Conservation (phyloP, 2,888 invertebrate species). For the Baronia brevicornis region DNA sequence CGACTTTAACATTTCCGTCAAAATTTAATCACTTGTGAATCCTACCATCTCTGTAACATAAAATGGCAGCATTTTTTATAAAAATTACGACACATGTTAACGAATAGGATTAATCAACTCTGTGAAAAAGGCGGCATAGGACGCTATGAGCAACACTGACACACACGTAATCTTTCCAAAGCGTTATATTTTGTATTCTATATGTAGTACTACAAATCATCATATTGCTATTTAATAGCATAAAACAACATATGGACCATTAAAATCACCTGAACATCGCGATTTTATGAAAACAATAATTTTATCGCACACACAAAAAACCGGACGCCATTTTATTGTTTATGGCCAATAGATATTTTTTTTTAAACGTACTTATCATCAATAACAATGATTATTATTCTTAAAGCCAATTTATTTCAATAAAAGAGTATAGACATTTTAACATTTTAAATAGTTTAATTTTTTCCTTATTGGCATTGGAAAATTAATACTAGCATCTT, state of each 20-base stretch:
- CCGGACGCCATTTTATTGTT: constrained; percentile 74
- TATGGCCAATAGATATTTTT: constrained; percentile 53
- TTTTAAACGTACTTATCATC: constrained; percentile 19
- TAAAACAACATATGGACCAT: constrained; percentile 21
- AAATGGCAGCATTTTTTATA: constrained; percentile 25
- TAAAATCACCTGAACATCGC: constrained; percentile 31
- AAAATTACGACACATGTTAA: constrained; percentile 31
- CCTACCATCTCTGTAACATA: constrained; percentile 31
- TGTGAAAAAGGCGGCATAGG: constrained; percentile 62
- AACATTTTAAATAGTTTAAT: too few species aligned
- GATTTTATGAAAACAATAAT: constrained; percentile 62
- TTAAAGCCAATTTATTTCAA: constrained; percentile 4
- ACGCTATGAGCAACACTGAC: constrained; percentile 62
- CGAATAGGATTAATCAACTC: constrained; percentile 49
- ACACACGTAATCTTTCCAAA: constrained; percentile 47
- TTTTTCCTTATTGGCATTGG: too few species aligned
- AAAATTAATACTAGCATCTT: too few species aligned
- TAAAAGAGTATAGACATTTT: too few species aligned
- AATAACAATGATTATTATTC: constrained; percentile 1
- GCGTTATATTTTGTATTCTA: constrained; percentile 23
- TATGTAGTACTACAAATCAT: constrained; percentile 27
- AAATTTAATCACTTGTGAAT: constrained; percentile 20
- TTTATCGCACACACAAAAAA: constrained; percentile 74
- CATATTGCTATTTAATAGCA: constrained; percentile 26
- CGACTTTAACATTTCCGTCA: constrained; percentile 32